These are phyloP conservation scores for Drosophila lini DNA, from an alignment of 1,140 invertebrate species.

Conservation along the genomic window DNA sequence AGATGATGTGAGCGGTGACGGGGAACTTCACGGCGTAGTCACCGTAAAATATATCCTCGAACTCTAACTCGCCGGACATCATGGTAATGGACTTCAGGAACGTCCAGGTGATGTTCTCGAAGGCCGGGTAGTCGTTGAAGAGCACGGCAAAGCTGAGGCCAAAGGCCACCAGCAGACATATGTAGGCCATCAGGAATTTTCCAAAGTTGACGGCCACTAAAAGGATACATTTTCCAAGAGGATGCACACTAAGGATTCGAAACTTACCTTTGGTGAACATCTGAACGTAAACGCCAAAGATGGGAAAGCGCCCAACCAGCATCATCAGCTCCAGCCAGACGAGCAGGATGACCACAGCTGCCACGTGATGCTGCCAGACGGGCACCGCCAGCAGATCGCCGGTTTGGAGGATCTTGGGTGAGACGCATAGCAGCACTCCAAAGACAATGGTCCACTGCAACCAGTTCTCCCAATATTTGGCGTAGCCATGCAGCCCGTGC, in stretches of 20 bases:
- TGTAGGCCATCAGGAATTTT: slow-evolving; percentile 92
- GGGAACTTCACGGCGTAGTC: slow-evolving; percentile 86
- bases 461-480: slow-evolving; percentile 93
- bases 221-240: slow-evolving; percentile 21
- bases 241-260: background rate
- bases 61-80: slow-evolving; percentile 95
- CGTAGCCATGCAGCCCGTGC: slow-evolving; percentile 89
- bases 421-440: slow-evolving; percentile 87
- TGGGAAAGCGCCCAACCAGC: slow-evolving; percentile 92
- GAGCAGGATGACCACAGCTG: slow-evolving; percentile 90
- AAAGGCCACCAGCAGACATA: slow-evolving; percentile 92
- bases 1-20: slow-evolving; percentile 90
- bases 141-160: slow-evolving; percentile 91
- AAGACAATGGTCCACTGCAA: slow-evolving; percentile 91
- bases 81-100: slow-evolving; percentile 93
- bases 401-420: slow-evolving; percentile 67
- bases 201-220: slow-evolving; percentile 91
- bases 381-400: slow-evolving; percentile 71
- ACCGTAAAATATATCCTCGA: slow-evolving; percentile 92
- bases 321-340: slow-evolving; percentile 93
- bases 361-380: slow-evolving; percentile 91
- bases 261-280: slow-evolving; percentile 91
- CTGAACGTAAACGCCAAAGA: slow-evolving; percentile 93
- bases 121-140: slow-evolving; percentile 90
- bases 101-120: slow-evolving; percentile 86